A percentile compares a stretch with the other conserved stretches of the same genome.
phyloP scores from a whole-genome alignment of 1,140 invertebrate genomes.

The Episyrphus balteatus region DNA sequence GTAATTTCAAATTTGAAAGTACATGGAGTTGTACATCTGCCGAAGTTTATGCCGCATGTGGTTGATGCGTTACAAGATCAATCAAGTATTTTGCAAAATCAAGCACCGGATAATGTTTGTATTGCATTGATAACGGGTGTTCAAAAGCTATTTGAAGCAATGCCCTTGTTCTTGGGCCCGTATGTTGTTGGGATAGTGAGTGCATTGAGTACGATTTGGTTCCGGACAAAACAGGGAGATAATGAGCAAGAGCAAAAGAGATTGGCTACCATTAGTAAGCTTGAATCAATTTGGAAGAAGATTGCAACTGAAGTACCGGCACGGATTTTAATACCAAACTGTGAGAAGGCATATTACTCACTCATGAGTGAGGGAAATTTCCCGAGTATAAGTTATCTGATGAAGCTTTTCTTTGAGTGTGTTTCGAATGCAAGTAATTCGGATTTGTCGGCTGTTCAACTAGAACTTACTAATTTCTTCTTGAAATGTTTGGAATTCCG shows the following conservation, averaged over 20 bases:
- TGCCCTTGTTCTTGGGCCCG: slow-evolving; percentile 70
- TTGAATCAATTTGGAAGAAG: slow-evolving; percentile 46
- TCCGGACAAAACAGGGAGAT: neutral
- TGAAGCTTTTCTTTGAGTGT: slow-evolving; percentile 61
- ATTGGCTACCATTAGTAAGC: too few relatives aligned
- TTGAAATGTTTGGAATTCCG: slow-evolving; percentile 64
- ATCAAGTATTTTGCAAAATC: slow-evolving; percentile 37
- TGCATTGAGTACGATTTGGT: slow-evolving; percentile 47
- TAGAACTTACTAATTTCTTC: slow-evolving; percentile 62
- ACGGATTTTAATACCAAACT: slow-evolving; percentile 63
- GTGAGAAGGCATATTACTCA: slow-evolving; percentile 52
- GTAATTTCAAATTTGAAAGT: slow-evolving; percentile 60
- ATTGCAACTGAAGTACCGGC: slow-evolving; percentile 56
- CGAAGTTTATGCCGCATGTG: slow-evolving; percentile 69
- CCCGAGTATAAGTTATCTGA: slow-evolving; percentile 53
- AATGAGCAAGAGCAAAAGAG: slow-evolving; percentile 25
- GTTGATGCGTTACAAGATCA: slow-evolving; percentile 48
- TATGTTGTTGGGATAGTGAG: slow-evolving; percentile 67
- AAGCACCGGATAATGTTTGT: slow-evolving; percentile 41
- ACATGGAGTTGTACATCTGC: slow-evolving; percentile 57
- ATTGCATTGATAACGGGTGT: slow-evolving; percentile 60
- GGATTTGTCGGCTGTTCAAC: slow-evolving; percentile 51
- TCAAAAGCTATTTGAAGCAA: slow-evolving; percentile 67
- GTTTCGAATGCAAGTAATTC: slow-evolving; percentile 46
- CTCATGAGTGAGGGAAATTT: slow-evolving; percentile 48